Evolutionary conservation across 2,113 vertebrate genomes (phyloP), one percentile per base, ranked within the genome.

Genomic region (Lamprologus tigripictilis): DNA sequence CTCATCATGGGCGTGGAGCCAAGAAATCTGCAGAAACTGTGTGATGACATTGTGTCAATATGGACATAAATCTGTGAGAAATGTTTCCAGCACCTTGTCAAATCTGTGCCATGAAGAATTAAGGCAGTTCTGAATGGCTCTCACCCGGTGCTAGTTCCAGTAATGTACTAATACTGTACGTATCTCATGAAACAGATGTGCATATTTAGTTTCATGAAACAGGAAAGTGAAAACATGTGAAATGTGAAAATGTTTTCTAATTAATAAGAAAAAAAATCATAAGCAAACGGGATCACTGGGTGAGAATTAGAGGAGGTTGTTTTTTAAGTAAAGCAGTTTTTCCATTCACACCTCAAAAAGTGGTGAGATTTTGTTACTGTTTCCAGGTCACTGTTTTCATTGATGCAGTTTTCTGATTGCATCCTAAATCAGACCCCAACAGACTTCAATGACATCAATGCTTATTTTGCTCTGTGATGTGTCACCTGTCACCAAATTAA

Each of bases 401-500:
- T 31, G 45, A 78, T 31, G 73, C 73, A 78, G 45, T 13, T 51
- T 78, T 78, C 31, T 81, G 45, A 82, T 49, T 26, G 58, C 17
- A 28, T 8, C 55, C 68, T 47, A 80, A 86, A 84, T 73, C 53
- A 40, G 57, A 86, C 54, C 12, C 40, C 40, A 21, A 81, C 68
- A 78, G 42, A 85, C 79, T 86, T 79, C 47, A 35, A 12, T 16
- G 71, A 86, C 78, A 84, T 91, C 81, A 88, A 89, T 83, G 89
- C 66, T 28, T 10, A 21, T 17, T 80, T 47, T 5, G 11, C 85
- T 47, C 93, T 96, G 93, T 81, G 82, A 88, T 88, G 49, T 92
- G 88, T 95, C 95, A 94, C 90, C 90, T 92, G 88, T 93, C 94
- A 92, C 93, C 81, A 89, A 87, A 88, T 82, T 68, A 90, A 61